Conservation (phyloP, 1,140 invertebrate genomes). For the Hylyphantes graminicola region DNA sequence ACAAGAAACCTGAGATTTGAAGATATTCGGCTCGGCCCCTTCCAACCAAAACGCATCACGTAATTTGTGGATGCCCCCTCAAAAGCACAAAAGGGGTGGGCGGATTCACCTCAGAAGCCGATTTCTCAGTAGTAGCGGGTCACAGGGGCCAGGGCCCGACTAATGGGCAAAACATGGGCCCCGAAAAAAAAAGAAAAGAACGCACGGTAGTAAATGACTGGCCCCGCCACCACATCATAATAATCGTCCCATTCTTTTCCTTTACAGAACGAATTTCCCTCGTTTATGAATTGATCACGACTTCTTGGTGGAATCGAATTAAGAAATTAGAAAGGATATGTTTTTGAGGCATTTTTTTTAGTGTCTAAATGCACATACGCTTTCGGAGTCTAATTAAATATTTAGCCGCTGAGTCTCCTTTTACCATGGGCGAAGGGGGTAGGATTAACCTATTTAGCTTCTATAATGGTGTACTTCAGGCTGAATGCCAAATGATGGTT, state of each 20-base stretch:
- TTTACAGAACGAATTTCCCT: not conserved
- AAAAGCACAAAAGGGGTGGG: constrained; percentile 45
- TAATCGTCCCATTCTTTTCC: too few species aligned
- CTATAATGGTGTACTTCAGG: too few species aligned
- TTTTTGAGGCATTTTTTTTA: not conserved
- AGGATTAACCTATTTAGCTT: too few species aligned
- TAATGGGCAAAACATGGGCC: constrained; percentile 58
- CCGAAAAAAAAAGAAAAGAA: constrained; percentile 39
- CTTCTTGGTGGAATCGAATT: constrained; percentile 42
- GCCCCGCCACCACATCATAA: not conserved
- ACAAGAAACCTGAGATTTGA: too few species aligned
- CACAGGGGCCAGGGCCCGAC: constrained; percentile 48
- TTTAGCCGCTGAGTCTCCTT: too few species aligned
- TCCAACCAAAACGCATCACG: too few species aligned
- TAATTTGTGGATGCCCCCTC: constrained; percentile 19
- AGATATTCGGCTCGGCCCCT: too few species aligned
- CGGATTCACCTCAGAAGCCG: constrained; percentile 52
- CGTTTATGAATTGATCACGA: constrained; percentile 58
- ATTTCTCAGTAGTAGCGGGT: constrained; percentile 53
- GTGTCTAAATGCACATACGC: too few species aligned
- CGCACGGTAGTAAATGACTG: constrained; percentile 48
- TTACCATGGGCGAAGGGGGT: too few species aligned
- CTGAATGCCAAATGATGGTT: too few species aligned
- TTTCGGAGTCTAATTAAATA: too few species aligned
- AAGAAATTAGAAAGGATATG: constrained; percentile 49